Base-by-base conservation (phyloP, 2,888 invertebrate genomes). In the Keiferia lycopersicella region DNA sequence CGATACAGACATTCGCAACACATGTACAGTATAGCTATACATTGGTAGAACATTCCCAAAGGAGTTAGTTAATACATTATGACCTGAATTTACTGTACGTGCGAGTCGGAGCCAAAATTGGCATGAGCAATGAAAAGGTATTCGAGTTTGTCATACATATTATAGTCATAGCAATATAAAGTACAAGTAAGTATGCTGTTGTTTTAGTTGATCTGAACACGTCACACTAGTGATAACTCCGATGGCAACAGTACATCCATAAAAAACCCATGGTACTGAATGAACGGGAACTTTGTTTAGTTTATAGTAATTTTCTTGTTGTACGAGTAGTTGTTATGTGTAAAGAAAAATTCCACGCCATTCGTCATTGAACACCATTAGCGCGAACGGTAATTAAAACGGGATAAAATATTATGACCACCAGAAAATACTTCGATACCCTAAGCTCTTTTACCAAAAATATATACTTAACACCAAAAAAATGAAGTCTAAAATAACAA, bases 11-110 rank as follows among this genome's bases (percentile, higher is more conserved):
- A 45, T 41, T 64, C 63, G 57, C 18, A 72, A 72, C 76, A 81
- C 67, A 77, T 76, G 78, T 74, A 66, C 30, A n/a, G 10, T 20
- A 11, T 34, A 8, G 8, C 4, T 34, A 34, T 34, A 34, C 7
- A 34, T 26, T n/a, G 1, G 16, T 22, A 53, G 53, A 22, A 53
- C 65, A 65, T 76, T 77, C 72, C 69, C 68, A 70, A 77, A 75
- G 73, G 72, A 74, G 66, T 66, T 68, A 65, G 73, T 62, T 63
- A 65, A 72, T 69, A 73, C 71, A 67, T 56, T 75, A 77, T 82
- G 87, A 87, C 87, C 87, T 77, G 77, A 84, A 83, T 87, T 79
- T n/a, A n/a, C n/a, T n/a, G n/a, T 78, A 74, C 74, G 70, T 81
- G 72, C 68, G 76, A 71, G 71, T 76, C 75, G 72, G 30, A 79